Conservation (phyloP, 2,888 invertebrate species). For the Mylabris sibirica region DNA sequence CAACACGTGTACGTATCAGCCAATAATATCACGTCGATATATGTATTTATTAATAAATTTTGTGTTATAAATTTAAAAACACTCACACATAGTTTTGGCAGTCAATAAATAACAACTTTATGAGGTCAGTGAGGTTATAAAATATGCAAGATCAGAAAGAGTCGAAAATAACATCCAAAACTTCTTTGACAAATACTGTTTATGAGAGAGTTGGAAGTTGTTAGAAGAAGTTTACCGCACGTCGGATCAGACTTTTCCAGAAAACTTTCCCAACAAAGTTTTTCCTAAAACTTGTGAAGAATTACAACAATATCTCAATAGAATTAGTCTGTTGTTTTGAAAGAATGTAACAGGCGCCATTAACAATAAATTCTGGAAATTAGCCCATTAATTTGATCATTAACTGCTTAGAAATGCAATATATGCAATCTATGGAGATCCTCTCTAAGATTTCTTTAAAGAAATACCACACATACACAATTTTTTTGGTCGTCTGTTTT, state of each 20-base stretch:
- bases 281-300: neutral
- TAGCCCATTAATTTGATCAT: slow-evolving; percentile 4
- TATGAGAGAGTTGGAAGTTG: neutral
- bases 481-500: neutral
- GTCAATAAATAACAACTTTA: slow-evolving; percentile 38
- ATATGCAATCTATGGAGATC: slow-evolving; percentile 11
- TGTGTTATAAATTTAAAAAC: neutral
- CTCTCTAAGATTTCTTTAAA: neutral
- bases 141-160: slow-evolving; percentile 26
- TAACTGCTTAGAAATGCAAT: slow-evolving; percentile 20
- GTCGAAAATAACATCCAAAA: neutral
- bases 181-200: neutral
- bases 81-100: slow-evolving; percentile 13
- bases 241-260: neutral
- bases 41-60: too few species aligned
- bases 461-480: slow-evolving; percentile 19
- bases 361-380: neutral
- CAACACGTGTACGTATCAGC: neutral
- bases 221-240: neutral
- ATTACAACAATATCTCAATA: neutral
- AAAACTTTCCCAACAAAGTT: slow-evolving; percentile 2
- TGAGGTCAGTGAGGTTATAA: slow-evolving; percentile 33
- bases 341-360: neutral
- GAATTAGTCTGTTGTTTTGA: neutral
- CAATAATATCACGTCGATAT: too few species aligned